Base-by-base conservation (phyloP, 1,140 invertebrate species). In the Caenorhabditis remanei region DNA sequence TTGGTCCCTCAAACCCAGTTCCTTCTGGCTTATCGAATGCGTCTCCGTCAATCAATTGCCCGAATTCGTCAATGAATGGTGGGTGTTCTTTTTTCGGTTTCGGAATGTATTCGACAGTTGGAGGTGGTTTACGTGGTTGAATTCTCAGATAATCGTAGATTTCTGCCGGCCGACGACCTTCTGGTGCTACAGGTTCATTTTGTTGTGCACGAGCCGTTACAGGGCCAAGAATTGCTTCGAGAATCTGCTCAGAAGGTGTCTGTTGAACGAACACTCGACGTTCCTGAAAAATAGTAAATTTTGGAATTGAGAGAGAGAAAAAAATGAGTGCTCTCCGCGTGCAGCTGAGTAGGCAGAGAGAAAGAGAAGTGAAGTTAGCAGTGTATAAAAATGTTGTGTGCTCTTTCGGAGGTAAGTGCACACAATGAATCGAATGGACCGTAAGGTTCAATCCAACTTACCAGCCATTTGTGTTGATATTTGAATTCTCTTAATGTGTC, bases 391-490 rank as follows among this genome's bases (percentile, higher is more conserved):
- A 71, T 46, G 71, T 79, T 79, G 71, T 79, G 71, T 79, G 71
- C 71, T 79, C 40, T 71, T 46, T 71, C 65, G 65, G 65, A 71
- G 41, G 41, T 63, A 84, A 84, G 53, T 63, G 43, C 24, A 56
- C 53, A 58, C 21, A 82, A 32, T 32, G 32, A 21, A 83, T 83
- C 56, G 53, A 41, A 84, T 85, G 84, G 58, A 24, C 61, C 14
- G 58, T 16, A 67, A 46, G 65, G 55, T 19, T 55, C 53, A 71
- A 55, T 50, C 24, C 84, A 21, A 90, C 89, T 89, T 71, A 92
- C 92, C 91, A 93, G 90, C 90, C 91, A 93, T 83, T 93, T 93
- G 84, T 92, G 88, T 65, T 90, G 89, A 87, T 93, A 92, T 85
- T 92, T 92, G 90, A 93, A 94, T 83, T 92, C 89, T 65, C 91